Evolutionary conservation across 1,140 invertebrate species (phyloP).

Genomic region (Drosophila ercepeae): DNA sequence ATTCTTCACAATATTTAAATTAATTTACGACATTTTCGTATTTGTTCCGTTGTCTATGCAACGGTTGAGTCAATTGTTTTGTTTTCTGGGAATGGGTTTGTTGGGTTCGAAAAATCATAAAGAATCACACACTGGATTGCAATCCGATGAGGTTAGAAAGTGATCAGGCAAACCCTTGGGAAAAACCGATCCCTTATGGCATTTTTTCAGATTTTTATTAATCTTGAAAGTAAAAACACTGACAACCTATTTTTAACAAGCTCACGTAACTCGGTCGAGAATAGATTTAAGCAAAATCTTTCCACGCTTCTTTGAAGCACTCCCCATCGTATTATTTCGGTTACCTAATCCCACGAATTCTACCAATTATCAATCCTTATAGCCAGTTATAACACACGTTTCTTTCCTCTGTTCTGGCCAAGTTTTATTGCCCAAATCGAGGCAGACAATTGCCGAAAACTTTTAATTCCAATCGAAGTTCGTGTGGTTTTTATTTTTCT

Average conservation of each 20-base stretch:
- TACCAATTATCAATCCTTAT: slow-evolving; percentile 44
- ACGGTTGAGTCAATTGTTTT: slow-evolving; percentile 58
- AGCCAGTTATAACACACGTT: slow-evolving; percentile 25
- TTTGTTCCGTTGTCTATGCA: slow-evolving; percentile 29
- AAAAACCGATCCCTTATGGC: not conserved
- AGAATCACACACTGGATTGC: not conserved
- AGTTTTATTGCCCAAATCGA: slow-evolving; percentile 41
- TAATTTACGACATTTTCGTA: slow-evolving; percentile 65
- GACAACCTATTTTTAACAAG: slow-evolving; percentile 3
- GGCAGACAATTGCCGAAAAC: slow-evolving; percentile 37
- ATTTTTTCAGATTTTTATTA: not conserved
- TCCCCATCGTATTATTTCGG: slow-evolving; percentile 18
- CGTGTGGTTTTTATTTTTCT: slow-evolving; percentile 50
- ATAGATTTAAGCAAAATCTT: slow-evolving; percentile 32
- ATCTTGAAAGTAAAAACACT: slow-evolving; percentile 11
- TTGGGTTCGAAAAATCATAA: not conserved
- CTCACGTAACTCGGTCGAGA: slow-evolving; percentile 30
- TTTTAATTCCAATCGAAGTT: slow-evolving; percentile 49
- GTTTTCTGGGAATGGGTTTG: slow-evolving; percentile 42
- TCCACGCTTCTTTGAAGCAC: slow-evolving; percentile 23
- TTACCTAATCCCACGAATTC: slow-evolving; percentile 29
- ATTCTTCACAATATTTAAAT: slow-evolving; percentile 52
- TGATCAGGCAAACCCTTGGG: not conserved
- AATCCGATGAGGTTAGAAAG: not conserved
- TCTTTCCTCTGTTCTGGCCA: not conserved